Evolutionary conservation across 2,888 invertebrate species (phyloP).

Genomic region (Gisinianus flammeolus): DNA sequence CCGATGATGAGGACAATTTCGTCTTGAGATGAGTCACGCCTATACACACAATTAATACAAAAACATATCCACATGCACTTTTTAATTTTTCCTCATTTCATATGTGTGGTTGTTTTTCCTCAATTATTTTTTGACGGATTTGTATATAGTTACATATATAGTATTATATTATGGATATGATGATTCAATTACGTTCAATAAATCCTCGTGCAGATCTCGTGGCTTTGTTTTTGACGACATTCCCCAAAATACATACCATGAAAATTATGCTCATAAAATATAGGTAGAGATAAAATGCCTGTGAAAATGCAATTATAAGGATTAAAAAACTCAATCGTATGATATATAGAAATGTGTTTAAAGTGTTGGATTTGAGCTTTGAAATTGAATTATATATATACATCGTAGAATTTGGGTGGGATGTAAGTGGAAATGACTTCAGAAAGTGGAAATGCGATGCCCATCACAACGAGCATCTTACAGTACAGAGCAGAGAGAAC

Average conservation of each 20-base stretch:
- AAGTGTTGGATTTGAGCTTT: not conserved
- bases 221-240: constrained; percentile 69
- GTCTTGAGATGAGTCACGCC: constrained; percentile 30
- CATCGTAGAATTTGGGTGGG: constrained; percentile 92
- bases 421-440: constrained; percentile 94
- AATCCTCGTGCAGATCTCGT: constrained; percentile 44
- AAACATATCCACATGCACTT: no score
- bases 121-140: no score
- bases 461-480: constrained; percentile 91
- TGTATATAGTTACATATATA: no score
- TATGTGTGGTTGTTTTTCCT: not conserved
- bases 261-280: constrained; percentile 87
- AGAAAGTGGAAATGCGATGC: constrained; percentile 93
- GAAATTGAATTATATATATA: constrained; percentile 59
- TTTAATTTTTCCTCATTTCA: not conserved
- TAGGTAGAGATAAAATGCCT: constrained; percentile 85
- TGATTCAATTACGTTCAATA: constrained; percentile 32
- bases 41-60: not conserved
- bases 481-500: constrained; percentile 92
- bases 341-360: not conserved
- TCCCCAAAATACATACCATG: constrained; percentile 81
- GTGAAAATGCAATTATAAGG: constrained; percentile 62
- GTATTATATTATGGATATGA: no score
- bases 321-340: not conserved
- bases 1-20: constrained; percentile 3